These are phyloP conservation scores for Eciton burchellii DNA, from an alignment of 1,140 invertebrate species.

Conservation along the genomic window DNA sequence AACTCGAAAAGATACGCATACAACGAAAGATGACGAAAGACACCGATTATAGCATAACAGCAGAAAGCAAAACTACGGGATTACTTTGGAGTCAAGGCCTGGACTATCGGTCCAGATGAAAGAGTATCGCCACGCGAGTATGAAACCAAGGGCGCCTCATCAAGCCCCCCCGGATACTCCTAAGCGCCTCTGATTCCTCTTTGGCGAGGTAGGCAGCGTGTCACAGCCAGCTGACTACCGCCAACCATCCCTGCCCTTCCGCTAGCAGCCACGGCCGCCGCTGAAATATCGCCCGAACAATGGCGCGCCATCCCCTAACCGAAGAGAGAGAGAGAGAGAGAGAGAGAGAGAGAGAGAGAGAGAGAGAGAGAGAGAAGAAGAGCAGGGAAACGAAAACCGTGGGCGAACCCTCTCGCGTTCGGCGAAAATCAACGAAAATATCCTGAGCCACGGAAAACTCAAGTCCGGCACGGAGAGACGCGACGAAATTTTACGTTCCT, in stretches of 20 bases:
- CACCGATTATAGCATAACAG: slow-evolving; percentile 2
- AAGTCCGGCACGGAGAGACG: slow-evolving; percentile 62
- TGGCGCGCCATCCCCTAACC: slow-evolving; percentile 77
- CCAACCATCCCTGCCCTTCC: slow-evolving; percentile 68
- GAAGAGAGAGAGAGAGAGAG: slow-evolving; percentile 62
- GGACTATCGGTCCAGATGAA: slow-evolving; percentile 79
- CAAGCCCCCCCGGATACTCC: slow-evolving; percentile 79
- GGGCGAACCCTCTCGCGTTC: slow-evolving; percentile 64
- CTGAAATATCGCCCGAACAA: slow-evolving; percentile 85
- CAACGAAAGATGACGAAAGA: background rate
- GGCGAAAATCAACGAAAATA: slow-evolving; percentile 74
- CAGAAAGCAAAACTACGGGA: slow-evolving; percentile 1
- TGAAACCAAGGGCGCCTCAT: slow-evolving; percentile 78
- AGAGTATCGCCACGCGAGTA: slow-evolving; percentile 73
- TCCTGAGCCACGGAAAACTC: slow-evolving; percentile 75
- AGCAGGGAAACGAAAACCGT: slow-evolving; percentile 40
- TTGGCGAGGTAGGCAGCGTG: slow-evolving; percentile 83
- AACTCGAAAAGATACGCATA: no score
- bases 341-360: slow-evolving; percentile 56
- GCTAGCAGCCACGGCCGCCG: slow-evolving; percentile 76
- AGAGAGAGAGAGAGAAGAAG: slow-evolving; percentile 39
- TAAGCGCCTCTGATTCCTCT: slow-evolving; percentile 83
- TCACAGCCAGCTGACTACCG: slow-evolving; percentile 85
- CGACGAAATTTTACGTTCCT: slow-evolving; percentile 75
- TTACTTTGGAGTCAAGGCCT: slow-evolving; percentile 76